Conservation (phyloP, 1,140 invertebrate genomes). For the Drosophila kikkawai region DNA sequence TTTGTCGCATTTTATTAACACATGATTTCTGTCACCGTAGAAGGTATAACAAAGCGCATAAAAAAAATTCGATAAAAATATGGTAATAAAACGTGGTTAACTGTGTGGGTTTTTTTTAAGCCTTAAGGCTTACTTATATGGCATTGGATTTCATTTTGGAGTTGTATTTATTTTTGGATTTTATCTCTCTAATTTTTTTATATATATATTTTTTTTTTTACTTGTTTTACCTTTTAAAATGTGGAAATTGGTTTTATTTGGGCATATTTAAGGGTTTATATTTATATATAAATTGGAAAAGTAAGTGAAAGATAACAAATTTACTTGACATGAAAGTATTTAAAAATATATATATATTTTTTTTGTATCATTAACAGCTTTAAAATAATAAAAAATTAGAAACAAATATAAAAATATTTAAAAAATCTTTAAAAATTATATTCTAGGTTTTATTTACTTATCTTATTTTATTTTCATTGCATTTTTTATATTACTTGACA, state of each 20-base stretch:
- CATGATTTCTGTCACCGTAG: neutral
- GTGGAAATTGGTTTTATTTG: neutral
- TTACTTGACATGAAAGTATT: neutral
- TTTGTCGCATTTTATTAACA: neutral
- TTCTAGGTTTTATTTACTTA: neutral
- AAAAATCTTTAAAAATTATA: too few relatives aligned
- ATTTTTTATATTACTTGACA: neutral
- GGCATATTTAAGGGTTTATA: neutral
- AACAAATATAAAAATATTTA: too few relatives aligned
- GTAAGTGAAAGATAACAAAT: neutral
- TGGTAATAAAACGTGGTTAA: neutral
- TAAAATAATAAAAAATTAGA: too few relatives aligned
- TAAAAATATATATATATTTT: neutral
- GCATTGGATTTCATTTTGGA: neutral
- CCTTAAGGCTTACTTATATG: neutral
- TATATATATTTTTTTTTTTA: neutral
- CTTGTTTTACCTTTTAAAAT: neutral
- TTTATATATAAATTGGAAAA: too few relatives aligned
- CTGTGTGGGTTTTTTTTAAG: slow-evolving; percentile 4
- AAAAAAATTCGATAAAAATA: neutral
- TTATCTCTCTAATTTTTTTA: neutral
- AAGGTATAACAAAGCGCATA: neutral
- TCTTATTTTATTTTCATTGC: neutral
- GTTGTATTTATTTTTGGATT: neutral
- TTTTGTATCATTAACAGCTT: too few relatives aligned